phyloP scores from a whole-genome alignment of 2,797 vertebrate species.

The Vultur gryphus region DNA sequence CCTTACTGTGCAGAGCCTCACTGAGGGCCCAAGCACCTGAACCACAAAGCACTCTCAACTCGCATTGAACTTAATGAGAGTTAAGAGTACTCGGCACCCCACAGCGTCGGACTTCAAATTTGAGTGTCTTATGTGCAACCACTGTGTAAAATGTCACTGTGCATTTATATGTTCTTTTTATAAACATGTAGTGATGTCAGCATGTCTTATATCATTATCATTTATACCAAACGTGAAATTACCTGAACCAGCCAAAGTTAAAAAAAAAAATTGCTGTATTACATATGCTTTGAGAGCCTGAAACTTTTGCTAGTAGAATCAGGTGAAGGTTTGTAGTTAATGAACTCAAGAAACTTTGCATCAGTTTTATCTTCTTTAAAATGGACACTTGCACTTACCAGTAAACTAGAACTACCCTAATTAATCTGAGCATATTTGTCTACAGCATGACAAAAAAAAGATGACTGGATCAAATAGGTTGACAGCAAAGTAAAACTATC shows the following conservation, averaged over 20 bases:
- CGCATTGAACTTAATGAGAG: background rate
- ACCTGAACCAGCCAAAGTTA: background rate
- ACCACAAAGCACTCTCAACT: background rate
- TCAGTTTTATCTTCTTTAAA: background rate
- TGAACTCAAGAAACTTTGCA: background rate
- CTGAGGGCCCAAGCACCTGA: background rate
- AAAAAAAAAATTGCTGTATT: background rate
- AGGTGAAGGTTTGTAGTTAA: background rate
- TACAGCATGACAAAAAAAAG: background rate
- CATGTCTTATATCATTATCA: background rate
- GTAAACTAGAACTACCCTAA: background rate
- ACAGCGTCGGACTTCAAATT: rapidly evolving
- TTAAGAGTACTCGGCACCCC: background rate
- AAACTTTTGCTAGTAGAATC: background rate
- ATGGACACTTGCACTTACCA: background rate
- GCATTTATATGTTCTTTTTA: background rate
- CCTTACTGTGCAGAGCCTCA: background rate
- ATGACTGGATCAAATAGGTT: background rate
- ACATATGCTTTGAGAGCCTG: background rate
- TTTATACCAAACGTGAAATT: background rate
- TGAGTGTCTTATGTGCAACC: background rate
- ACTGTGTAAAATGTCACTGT: background rate
- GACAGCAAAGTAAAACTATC: background rate
- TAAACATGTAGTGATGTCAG: background rate
- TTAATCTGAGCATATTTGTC: background rate